These are phyloP conservation scores for Caenorhabditis uteleia DNA, from an alignment of 2,888 invertebrate genomes.

Conservation along the genomic window DNA sequence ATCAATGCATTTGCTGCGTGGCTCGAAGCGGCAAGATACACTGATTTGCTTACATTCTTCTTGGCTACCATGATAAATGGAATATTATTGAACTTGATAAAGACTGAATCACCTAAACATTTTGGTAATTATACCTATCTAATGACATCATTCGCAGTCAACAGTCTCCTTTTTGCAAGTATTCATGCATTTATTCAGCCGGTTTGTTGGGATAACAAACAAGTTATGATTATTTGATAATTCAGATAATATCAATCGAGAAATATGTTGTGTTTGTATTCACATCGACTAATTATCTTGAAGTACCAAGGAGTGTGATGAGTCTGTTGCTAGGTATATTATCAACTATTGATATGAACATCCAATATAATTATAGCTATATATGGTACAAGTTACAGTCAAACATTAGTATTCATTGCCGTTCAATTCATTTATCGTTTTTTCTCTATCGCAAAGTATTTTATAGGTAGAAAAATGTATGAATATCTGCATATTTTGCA, in stretches of 20 bases:
- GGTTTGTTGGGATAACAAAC: constrained; percentile 7
- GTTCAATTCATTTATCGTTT: constrained; percentile 27
- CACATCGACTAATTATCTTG: constrained; percentile 27
- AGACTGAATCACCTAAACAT: constrained; percentile 20
- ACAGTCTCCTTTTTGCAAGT: constrained; percentile 24
- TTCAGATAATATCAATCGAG: constrained; percentile 29
- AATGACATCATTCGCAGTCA: constrained; percentile 26
- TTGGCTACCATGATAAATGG: constrained; percentile 16
- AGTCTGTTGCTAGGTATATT: constrained; percentile 7
- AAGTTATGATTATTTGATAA: neutral
- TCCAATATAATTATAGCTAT: constrained; percentile 22
- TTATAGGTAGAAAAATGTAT: too few species aligned
- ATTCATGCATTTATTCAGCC: constrained; percentile 31
- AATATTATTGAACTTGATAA: constrained; percentile 19
- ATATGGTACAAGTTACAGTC: constrained; percentile 26
- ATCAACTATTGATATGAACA: neutral
- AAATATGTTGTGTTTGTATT: constrained; percentile 32
- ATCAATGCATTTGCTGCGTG: too few species aligned
- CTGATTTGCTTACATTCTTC: constrained; percentile 23
- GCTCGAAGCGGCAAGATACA: constrained; percentile 12
- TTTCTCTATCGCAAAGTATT: constrained; percentile 10
- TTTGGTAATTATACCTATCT: constrained; percentile 28
- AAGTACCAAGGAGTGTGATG: constrained; percentile 14
- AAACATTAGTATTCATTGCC: constrained; percentile 21
- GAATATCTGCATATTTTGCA: too few species aligned